Base-by-base conservation (phyloP, 2,888 invertebrate species). In the Pomacea canaliculata region DNA sequence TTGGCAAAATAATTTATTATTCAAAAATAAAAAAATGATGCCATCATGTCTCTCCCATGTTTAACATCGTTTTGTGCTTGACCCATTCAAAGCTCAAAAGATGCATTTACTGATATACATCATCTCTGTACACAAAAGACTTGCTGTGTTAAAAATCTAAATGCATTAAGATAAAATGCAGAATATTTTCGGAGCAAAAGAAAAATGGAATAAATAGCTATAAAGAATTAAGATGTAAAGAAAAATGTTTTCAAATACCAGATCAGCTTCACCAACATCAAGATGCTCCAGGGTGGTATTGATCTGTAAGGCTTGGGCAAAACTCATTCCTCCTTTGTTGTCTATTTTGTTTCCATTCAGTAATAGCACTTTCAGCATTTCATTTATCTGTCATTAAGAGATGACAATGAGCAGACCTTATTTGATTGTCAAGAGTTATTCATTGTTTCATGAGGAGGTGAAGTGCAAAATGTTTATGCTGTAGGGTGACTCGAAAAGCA, bases 291-390 rank as follows among this genome's bases (percentile, higher is more conserved):
- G 81, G 1, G 86, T 84, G 46, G 83, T 83, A 81, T 91, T 91
- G 70, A 91, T 82, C 83, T 91, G 91, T 51, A 91, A 79, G 71
- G 88, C 87, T 81, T 90, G 88, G 65, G 91, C 91, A 81, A 91
- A 89, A 68, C 80, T 85, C 89, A 91, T 89, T 7, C 91, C 91
- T 12, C 91, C 91, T 68, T 85, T 85, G 81, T 90, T 88, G 8
- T 74, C 78, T 68, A 91, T 90, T 78, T 90, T 91, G 82, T 91
- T 91, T 7, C 90, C 91, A 73, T 84, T 90, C 77, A 91, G 71
- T 65, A 87, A 81, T 67, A 91, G 79, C 8, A 83, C 73, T 69
- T 74, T 79, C 75, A 91, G 75, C 19, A 84, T 83, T 51, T 82
- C 81, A 80, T 91, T 91, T 71, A 78, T 86, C 90, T 80, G 66